Conservation (phyloP, 30 jellyfish, hydroid and myxozoan genomes). For the Turritopsis dohrnii region DNA sequence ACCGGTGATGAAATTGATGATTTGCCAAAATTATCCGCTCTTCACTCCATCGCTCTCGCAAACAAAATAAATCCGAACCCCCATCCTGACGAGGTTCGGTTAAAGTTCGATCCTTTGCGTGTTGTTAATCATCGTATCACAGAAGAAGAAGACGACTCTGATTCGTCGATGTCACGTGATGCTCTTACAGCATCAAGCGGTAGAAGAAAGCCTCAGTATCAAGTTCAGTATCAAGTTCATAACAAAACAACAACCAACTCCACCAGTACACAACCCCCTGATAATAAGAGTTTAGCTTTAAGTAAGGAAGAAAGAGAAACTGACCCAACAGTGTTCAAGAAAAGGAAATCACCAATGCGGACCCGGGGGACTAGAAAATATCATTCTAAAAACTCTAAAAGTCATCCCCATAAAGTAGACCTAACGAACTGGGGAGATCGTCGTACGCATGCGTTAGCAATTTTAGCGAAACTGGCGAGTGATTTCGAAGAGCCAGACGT, state of each 20-base stretch:
- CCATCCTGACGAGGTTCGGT: background rate
- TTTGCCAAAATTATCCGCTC: background rate
- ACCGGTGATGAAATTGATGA: constrained; percentile 10
- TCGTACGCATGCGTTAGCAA: constrained; percentile 18
- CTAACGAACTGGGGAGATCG: constrained; percentile 2
- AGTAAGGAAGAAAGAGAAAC: background rate
- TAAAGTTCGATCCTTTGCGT: background rate
- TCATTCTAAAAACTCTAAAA: background rate
- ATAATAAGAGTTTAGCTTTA: constrained; percentile 9
- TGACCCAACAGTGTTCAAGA: background rate
- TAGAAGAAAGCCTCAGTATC: background rate
- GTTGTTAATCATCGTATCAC: background rate
- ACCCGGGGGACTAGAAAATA: background rate
- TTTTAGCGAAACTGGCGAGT: constrained; percentile 2
- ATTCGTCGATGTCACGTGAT: background rate
- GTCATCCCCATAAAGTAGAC: background rate
- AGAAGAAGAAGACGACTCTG: background rate
- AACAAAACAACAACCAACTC: background rate
- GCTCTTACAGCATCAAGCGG: background rate
- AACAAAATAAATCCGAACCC: constrained; percentile 4
- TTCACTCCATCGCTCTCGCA: background rate
- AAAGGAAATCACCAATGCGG: background rate
- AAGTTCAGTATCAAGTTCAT: background rate
- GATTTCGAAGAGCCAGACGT: constrained; percentile 11
- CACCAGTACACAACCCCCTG: too few relatives aligned